Evolutionary conservation across 2,888 invertebrate species (phyloP).

Genomic region (Lasioglossum calceatum): DNA sequence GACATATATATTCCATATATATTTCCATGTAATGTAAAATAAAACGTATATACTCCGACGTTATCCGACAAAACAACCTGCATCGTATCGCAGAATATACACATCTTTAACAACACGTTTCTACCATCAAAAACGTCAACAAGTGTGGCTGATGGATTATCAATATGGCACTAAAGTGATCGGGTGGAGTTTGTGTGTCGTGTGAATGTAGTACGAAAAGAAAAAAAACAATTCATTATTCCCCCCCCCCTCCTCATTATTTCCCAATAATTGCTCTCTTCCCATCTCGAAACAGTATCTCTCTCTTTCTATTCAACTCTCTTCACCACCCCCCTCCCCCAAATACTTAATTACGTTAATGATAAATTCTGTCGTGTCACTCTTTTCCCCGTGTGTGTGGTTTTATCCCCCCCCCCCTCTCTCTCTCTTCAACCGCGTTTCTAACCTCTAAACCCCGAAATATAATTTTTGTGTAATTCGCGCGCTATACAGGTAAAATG

Average conservation of each 20-base stretch:
- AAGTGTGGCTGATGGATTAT: slow-evolving; percentile 72
- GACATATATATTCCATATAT: background rate
- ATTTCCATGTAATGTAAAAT: slow-evolving; percentile 62
- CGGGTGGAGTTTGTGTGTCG: slow-evolving; percentile 61
- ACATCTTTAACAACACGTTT: slow-evolving; percentile 74
- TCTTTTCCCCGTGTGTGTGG: background rate
- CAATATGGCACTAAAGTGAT: slow-evolving; percentile 79
- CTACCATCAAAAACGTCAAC: slow-evolving; percentile 73
- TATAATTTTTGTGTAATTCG: slow-evolving; percentile 18
- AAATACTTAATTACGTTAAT: slow-evolving; percentile 44
- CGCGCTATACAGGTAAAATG: slow-evolving; percentile 63
- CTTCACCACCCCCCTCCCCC: background rate
- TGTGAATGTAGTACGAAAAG: slow-evolving; percentile 59
- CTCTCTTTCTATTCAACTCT: slow-evolving; percentile 3
- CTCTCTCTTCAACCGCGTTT: background rate
- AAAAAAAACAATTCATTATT: slow-evolving; percentile 27
- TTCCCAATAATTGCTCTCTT: background rate
- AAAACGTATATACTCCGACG: slow-evolving; percentile 59
- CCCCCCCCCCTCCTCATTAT: background rate
- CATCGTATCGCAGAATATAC: slow-evolving; percentile 70
- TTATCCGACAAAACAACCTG: slow-evolving; percentile 71
- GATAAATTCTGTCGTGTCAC: slow-evolving; percentile 34
- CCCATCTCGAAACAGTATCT: background rate
- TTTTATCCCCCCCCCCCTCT: background rate
- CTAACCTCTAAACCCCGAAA: slow-evolving; percentile 10